Evolutionary conservation across 2,888 invertebrate genomes (phyloP), one percentile per base, ranked within the genome.

Genomic region (Heliconius ethilla): DNA sequence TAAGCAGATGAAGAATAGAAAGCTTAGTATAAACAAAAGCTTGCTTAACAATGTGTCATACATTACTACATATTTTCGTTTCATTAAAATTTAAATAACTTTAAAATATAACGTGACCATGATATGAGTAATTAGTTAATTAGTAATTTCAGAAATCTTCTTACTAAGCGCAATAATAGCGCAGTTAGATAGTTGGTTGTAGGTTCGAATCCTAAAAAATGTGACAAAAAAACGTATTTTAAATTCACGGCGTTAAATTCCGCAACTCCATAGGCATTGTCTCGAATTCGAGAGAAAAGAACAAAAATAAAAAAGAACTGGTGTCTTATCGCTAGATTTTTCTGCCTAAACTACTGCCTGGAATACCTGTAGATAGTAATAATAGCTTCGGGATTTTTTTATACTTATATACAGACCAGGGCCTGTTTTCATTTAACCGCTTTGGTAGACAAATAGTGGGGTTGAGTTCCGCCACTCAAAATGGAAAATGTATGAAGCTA

Each of bases 1-100:
- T 25, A 27, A 63, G 13, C 13, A 40, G 13, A 5, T 13, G n/a
- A 40, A 40, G n/a, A 69, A 40, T 69, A 69, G 69, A 69, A 69
- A 69, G 69, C 25, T 33, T 25, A 7, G n/a, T 1, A 51, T 29
- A n/a, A 29, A 11, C 59, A 59, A 59, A 59, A 72, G 59, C 72
- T 72, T 72, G 59, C 37, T n/a, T 9, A 72, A 55, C 55, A 6
- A 37, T 15, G 15, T 22, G 7, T 59, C 33, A 51, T 27, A 27
- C 22, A 29, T 72, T 70, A 29, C 72, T 59, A 59, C 33, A 72
- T 72, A 1, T 55, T 29, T n/a, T 55, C 63, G 13, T 40, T 63
- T 74, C 63, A 27, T 72, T 76, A 55, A 25, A 65, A 45, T n/a
- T 1, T 4, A 22, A 72, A 37, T 40, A 25, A 63, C 25, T 74